Evolutionary conservation across 1,140 invertebrate species (phyloP), one percentile per base, ranked within the genome.

Genomic region (Littorina saxatilis): DNA sequence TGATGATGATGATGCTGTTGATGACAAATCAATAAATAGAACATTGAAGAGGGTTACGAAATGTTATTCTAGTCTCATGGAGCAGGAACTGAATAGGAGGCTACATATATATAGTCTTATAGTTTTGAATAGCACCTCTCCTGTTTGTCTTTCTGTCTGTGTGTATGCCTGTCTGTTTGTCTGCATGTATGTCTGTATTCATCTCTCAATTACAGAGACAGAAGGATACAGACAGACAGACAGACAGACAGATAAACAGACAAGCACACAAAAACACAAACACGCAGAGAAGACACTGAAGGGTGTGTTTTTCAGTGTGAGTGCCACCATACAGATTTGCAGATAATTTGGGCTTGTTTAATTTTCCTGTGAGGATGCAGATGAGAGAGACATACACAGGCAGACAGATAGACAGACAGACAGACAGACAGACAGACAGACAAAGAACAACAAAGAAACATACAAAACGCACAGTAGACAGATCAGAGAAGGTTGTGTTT

Each of bases 351-450:
- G 13, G 63, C 27, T 13, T 1, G 63, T 68, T 13, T 27, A 37
- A 52, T 11, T 52, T 20, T 15, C 47, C 47, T 68, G 63, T 68
- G 63, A 17, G 13, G 35, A 17, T 27, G 63, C 15, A n/a, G 13
- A 27, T 37, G 68, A 72, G 9, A 39, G 0, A 4, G 3, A 39
- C 11, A 72, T 0, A 72, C 17, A 58, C n/a, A 29, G 27, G 29
- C 61, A 63, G 61, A 63, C 61, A 63, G 61, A 63, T 29, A 63
- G 61, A 63, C 27, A 63, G n/a, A 63, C 7, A 63, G 61, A 63
- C 23, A 63, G 27, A 32, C 23, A 63, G 27, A 32, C 23, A 63
- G n/a, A 32, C 23, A 63, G 61, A 63, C 27, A 63, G n/a, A 63
- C 11, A 27, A n/a, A 58, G 0, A n/a, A n/a, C 1, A 29, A 63